A percentile compares a stretch with the other conserved stretches of the same genome.
phyloP scores from a whole-genome alignment of 1,140 invertebrate species.

The Probaryconus sp. region DNA sequence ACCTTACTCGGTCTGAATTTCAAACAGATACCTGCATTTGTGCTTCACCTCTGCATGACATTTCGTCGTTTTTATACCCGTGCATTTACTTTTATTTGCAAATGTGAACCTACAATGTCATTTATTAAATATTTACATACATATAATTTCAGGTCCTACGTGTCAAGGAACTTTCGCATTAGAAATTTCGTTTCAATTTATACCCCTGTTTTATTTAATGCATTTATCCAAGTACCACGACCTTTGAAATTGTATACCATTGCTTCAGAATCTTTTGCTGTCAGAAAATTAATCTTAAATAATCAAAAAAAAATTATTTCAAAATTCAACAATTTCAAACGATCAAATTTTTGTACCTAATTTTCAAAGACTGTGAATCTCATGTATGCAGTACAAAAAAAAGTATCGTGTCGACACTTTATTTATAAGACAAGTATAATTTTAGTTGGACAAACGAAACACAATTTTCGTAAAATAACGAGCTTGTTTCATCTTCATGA shows the following conservation, averaged over 20 bases:
- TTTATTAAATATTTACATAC: not conserved
- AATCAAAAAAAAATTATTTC: no score
- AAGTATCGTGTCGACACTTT: no score
- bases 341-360: no score
- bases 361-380: no score
- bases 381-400: no score
- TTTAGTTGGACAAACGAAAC: not conserved
- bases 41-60: conserved; percentile 34
- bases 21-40: conserved; percentile 47
- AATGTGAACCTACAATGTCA: not conserved
- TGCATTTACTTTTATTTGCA: conserved; percentile 16
- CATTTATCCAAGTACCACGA: no score
- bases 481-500: conserved; percentile 42
- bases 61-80: conserved; percentile 27
- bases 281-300: no score
- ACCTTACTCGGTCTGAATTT: conserved; percentile 50
- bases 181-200: no score
- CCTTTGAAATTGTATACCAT: no score
- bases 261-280: no score
- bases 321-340: no score
- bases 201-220: no score
- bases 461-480: conserved; percentile 15
- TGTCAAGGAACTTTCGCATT: not conserved
- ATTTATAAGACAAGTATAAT: not conserved
- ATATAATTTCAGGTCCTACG: not conserved